Evolutionary conservation across 2,797 vertebrate genomes (phyloP).

Genomic region (Pseudochromis fuscus): DNA sequence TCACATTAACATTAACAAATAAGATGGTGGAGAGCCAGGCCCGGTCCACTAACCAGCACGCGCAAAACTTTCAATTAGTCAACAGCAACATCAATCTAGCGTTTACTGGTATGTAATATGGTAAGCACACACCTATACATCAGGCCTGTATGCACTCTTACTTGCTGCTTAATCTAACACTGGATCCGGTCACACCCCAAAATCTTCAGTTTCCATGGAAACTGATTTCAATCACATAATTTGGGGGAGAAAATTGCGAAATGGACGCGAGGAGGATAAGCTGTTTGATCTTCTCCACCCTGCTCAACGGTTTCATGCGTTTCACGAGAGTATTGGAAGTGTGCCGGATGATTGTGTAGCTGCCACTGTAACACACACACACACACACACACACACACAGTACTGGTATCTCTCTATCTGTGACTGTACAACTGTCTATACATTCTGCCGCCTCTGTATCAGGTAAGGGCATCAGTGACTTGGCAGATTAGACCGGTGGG

Average conservation of each 20-base stretch:
- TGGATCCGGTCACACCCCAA: constrained; percentile 33
- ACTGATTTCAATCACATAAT: constrained; percentile 70
- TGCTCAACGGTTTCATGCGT: constrained; percentile 44
- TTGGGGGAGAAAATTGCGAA: constrained; percentile 58
- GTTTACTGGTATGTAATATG: background rate
- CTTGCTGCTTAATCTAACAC: constrained; percentile 23
- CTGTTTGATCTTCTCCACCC: constrained; percentile 59
- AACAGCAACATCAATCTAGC: constrained; percentile 41
- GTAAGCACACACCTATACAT: constrained; percentile 7
- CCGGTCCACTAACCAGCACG: constrained; percentile 42
- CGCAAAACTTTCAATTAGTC: constrained; percentile 56
- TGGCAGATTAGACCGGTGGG: constrained; percentile 76
- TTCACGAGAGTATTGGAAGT: constrained; percentile 35
- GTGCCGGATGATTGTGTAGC: constrained; percentile 23
- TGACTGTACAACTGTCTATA: constrained; percentile 64
- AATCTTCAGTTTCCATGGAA: constrained; percentile 66
- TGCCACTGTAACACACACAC: constrained; percentile 1
- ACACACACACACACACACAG: background rate
- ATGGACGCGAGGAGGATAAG: constrained; percentile 50
- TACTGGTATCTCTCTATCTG: constrained; percentile 49
- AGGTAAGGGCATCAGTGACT: constrained; percentile 78
- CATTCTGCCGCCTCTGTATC: constrained; percentile 66
- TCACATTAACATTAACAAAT: constrained; percentile 80
- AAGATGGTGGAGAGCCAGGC: constrained; percentile 66
- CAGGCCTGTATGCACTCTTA: background rate